phyloP scores from a whole-genome alignment of 2,888 invertebrate genomes.

The Emmelina monodactyla region DNA sequence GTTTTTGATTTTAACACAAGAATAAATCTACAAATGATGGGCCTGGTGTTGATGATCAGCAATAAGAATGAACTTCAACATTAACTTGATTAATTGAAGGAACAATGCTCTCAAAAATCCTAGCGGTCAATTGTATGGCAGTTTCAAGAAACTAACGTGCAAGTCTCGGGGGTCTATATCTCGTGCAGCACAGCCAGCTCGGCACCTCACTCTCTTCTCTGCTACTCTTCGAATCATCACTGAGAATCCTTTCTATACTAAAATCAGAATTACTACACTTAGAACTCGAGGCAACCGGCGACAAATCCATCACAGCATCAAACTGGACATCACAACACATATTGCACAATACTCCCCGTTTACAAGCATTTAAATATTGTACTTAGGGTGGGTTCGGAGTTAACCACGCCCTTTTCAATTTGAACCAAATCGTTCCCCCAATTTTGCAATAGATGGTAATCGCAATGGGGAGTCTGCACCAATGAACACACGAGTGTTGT shows the following conservation, averaged over 20 bases:
- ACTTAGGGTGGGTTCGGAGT: slow-evolving; percentile 19
- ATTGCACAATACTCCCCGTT: no score
- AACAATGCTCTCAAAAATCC: no score
- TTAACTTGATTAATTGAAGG: no score
- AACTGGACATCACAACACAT: slow-evolving; percentile 14
- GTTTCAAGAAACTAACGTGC: slow-evolving; percentile 73
- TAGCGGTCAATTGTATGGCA: no score
- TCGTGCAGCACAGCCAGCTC: slow-evolving; percentile 75
- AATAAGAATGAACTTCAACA: no score
- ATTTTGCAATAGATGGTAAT: slow-evolving; percentile 32
- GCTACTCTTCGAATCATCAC: slow-evolving; percentile 37
- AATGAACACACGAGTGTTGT: slow-evolving; percentile 45
- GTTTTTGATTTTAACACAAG: no score
- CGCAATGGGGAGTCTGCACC: slow-evolving; percentile 41
- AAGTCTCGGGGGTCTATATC: slow-evolving; percentile 76
- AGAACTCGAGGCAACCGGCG: slow-evolving; percentile 32
- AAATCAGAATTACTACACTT: slow-evolving; percentile 57
- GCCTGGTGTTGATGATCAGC: no score
- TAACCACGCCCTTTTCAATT: slow-evolving; percentile 27
- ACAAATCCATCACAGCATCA: slow-evolving; percentile 35
- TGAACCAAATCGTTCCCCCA: slow-evolving; percentile 14
- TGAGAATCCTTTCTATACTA: slow-evolving; percentile 69
- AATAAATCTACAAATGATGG: no score
- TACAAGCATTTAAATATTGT: slow-evolving; percentile 13
- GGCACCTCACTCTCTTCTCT: slow-evolving; percentile 26